Conservation (phyloP, 2,113 vertebrate genomes). For the rabbit (Oryctolagus cuniculus) region DNA sequence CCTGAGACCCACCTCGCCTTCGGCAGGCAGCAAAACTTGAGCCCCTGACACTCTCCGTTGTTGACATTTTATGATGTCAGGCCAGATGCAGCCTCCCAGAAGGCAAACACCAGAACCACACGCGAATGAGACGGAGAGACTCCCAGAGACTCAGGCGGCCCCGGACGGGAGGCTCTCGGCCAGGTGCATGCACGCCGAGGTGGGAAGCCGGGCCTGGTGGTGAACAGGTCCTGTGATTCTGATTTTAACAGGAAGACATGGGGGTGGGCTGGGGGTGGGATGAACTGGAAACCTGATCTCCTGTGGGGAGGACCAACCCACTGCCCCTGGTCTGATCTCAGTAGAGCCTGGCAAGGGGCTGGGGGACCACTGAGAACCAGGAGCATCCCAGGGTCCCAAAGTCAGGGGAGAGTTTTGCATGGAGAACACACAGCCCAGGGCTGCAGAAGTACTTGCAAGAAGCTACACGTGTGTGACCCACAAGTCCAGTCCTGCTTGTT, state of each 20-base stretch:
- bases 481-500: background rate
- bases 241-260: background rate
- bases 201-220: background rate
- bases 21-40: no score
- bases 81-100: background rate
- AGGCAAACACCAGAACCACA: background rate
- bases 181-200: background rate
- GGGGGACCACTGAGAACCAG: background rate
- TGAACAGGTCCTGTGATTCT: background rate
- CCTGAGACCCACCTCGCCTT: no score
- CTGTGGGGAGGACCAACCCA: background rate
- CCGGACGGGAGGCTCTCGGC: background rate
- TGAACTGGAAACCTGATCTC: background rate
- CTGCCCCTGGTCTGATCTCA: background rate
- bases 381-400: background rate
- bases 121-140: background rate
- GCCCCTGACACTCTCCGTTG: background rate
- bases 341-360: no score
- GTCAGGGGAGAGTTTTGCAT: background rate
- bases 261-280: background rate
- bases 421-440: no score
- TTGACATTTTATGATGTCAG: background rate
- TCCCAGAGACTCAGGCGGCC: background rate
- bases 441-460: background rate
- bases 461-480: background rate